phyloP scores from a whole-genome alignment of 2,888 invertebrate species.

The Camponotus fellah region DNA sequence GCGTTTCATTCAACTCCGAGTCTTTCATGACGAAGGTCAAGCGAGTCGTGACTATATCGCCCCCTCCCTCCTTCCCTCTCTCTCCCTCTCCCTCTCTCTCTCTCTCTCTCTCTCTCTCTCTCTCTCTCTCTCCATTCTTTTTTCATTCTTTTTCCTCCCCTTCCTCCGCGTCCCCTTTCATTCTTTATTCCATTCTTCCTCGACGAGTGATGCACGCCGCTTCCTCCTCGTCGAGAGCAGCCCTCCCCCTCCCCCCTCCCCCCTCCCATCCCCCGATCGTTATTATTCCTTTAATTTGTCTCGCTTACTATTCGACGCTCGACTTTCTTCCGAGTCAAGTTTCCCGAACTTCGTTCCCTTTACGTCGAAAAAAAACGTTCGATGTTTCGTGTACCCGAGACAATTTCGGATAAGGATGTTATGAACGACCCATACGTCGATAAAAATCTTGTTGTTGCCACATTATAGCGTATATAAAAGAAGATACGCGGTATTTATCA shows the following conservation, averaged over 20 bases:
- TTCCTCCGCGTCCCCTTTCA: background rate
- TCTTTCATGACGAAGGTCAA: constrained; percentile 83
- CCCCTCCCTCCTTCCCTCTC: background rate
- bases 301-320: background rate
- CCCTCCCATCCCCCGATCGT: background rate
- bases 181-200: constrained; percentile 38
- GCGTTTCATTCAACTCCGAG: constrained; percentile 83
- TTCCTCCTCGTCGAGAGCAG: constrained; percentile 5
- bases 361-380: background rate
- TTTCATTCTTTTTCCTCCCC: constrained; percentile 20
- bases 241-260: too few species aligned
- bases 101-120: constrained; percentile 6
- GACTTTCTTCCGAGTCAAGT: background rate
- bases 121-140: constrained; percentile 33
- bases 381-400: background rate
- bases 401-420: constrained; percentile 25
- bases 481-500: background rate
- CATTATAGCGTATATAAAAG: background rate
- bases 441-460: constrained; percentile 23
- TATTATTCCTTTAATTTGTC: constrained; percentile 17
- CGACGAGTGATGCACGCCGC: constrained; percentile 25
- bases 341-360: constrained; percentile 50
- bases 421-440: constrained; percentile 14
- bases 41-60: constrained; percentile 78
- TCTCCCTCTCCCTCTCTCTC: too few species aligned